phyloP scores from a whole-genome alignment of 2,888 invertebrate species.

The Amaurobius ferox region DNA sequence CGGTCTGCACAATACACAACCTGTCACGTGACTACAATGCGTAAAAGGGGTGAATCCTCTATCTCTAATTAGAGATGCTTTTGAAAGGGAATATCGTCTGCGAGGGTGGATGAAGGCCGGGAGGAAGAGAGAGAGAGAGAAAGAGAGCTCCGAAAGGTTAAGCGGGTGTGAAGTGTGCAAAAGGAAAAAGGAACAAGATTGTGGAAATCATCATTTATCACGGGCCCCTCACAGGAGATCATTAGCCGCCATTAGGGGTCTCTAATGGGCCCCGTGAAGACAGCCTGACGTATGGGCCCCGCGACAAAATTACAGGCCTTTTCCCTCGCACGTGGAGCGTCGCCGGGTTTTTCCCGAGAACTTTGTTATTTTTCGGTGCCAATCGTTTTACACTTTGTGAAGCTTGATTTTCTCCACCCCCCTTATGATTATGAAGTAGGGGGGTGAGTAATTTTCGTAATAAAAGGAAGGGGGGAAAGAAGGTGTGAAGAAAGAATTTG shows the following conservation, averaged over 20 bases:
- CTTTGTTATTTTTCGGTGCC: background rate
- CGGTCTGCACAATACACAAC: constrained; percentile 2
- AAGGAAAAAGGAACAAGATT: constrained; percentile 46
- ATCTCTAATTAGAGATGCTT: constrained; percentile 59
- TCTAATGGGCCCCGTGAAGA: constrained; percentile 69
- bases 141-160: constrained; percentile 32
- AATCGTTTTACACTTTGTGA: constrained; percentile 16
- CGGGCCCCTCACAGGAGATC: constrained; percentile 64
- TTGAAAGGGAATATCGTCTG: constrained; percentile 42
- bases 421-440: constrained; percentile 11
- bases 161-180: constrained; percentile 62
- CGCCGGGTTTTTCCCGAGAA: background rate
- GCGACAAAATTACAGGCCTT: constrained; percentile 67
- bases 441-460: background rate
- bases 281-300: constrained; percentile 68
- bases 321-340: background rate
- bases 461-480: background rate
- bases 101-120: background rate
- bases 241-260: constrained; percentile 69
- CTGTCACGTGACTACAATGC: constrained; percentile 28
- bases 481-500: background rate
- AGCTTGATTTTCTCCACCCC: background rate
- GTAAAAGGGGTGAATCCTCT: constrained; percentile 53
- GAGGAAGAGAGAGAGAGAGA: background rate
- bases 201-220: constrained; percentile 72